These are phyloP conservation scores for Podargus strigoides DNA, from an alignment of 2,797 vertebrate species.

Conservation along the genomic window DNA sequence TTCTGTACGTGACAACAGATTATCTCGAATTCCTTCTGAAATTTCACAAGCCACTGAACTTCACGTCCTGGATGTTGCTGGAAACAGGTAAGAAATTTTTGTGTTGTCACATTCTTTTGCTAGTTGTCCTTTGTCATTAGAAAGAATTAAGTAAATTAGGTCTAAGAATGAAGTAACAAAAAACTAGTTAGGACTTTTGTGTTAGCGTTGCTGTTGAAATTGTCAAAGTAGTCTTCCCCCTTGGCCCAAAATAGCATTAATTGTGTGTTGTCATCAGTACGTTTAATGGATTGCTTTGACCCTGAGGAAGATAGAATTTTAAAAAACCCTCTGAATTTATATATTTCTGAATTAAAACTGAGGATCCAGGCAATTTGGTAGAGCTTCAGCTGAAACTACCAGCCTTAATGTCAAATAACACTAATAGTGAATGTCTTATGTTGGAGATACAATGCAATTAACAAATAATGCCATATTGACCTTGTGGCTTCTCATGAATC, in stretches of 20 bases:
- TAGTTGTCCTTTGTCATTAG: too few relatives aligned
- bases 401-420: neutral
- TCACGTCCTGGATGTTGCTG: constrained; percentile 94
- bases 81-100: constrained; percentile 84
- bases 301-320: neutral
- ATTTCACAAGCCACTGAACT: constrained; percentile 92
- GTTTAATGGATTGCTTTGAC: neutral
- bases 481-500: neutral
- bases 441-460: neutral
- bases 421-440: neutral
- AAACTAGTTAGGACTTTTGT: neutral
- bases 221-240: neutral
- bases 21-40: constrained; percentile 88
- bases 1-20: constrained; percentile 91
- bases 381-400: neutral
- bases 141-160: too few relatives aligned
- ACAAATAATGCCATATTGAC: neutral
- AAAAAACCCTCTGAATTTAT: neutral
- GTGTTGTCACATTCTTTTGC: neutral
- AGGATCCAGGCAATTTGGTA: neutral
- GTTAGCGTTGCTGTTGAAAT: neutral
- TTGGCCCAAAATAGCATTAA: neutral
- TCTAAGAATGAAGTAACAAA: neutral
- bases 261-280: neutral
- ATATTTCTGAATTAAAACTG: neutral